A percentile compares a stretch with the other conserved stretches of the same genome.
Conservation (phyloP, 2,888 invertebrate genomes). For the Brachypalpus laphriformis region DNA sequence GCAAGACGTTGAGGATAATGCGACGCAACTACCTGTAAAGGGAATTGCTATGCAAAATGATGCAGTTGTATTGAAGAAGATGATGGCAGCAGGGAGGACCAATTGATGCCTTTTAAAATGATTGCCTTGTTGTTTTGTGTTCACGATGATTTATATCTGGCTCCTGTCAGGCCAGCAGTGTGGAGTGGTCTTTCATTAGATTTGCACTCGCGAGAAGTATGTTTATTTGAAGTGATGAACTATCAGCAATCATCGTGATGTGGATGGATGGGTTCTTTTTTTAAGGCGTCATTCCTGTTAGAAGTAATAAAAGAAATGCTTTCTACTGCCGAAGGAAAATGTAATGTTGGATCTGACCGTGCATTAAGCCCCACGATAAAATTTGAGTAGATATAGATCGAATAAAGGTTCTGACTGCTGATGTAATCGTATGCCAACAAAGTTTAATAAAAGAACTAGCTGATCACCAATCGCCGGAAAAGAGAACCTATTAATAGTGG, state of each 20-base stretch:
- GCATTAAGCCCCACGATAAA: too few relatives aligned
- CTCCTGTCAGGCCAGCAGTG: background rate
- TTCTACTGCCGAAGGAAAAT: background rate
- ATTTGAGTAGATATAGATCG: too few relatives aligned
- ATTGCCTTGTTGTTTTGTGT: constrained; percentile 10
- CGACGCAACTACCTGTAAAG: constrained; percentile 33
- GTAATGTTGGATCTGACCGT: background rate
- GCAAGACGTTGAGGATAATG: constrained; percentile 25
- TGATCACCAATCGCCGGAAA: too few relatives aligned
- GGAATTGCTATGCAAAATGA: background rate
- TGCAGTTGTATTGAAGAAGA: background rate
- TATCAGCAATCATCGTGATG: background rate
- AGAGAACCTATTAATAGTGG: too few relatives aligned
- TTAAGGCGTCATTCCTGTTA: background rate
- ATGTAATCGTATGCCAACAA: too few relatives aligned
- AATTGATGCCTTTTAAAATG: constrained; percentile 44
- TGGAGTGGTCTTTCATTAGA: background rate
- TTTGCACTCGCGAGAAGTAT: background rate
- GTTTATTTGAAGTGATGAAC: background rate
- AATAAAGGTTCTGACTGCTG: too few relatives aligned
- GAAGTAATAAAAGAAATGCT: background rate
- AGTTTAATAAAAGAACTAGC: too few relatives aligned
- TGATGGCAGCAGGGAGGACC: background rate
- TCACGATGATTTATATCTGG: constrained; percentile 21
- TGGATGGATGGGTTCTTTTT: background rate